Evolutionary conservation across 2,888 invertebrate genomes (phyloP), one percentile per base, ranked within the genome.

Genomic region (Girardia tigrina): DNA sequence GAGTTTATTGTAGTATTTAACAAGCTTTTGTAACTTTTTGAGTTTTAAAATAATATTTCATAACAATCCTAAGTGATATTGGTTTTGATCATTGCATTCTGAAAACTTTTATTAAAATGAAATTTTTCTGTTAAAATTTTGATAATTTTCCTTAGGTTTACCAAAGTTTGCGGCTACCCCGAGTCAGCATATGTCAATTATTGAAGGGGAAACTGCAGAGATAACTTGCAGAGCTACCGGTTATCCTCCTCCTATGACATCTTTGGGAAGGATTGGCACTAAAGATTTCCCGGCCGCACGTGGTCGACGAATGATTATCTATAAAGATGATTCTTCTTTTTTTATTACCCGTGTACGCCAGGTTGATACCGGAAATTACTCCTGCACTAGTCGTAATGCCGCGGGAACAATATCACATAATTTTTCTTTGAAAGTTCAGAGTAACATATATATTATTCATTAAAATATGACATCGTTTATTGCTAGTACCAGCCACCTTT

Each of bases 391-490:
- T 29, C 23, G 20, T 20, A 75, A 75, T 70, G 69, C 69, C 16
- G 75, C 75, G n/a, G 75, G 75, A 26, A 71, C 1, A 27, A 75
- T 75, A n/a, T 26, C 70, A 29, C 70, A 71, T 26, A 70, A 73
- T 70, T 75, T 75, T 28, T 71, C 75, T 2, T 70, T 75, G 26
- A 28, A 75, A 26, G 75, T 75, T n/a, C 69, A 75, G 28, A 74
- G 74, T 74, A 28, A 74, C 27, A 56, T 36, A 56, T 56, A 56
- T 12, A 56, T 56, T 56, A 56, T 20, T 56, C 4, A 8, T n/a
- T 56, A 12, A 56, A 56, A 20, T 56, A 2, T 56, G 23, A 56
- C 23, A n/a, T n/a, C n/a, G n/a, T n/a, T n/a, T n/a, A n/a, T n/a
- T n/a, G n/a, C n/a, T 12, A 56, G 56, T 56, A 12, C 56, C 56